Evolutionary conservation across 2,888 invertebrate genomes (phyloP).

Genomic region (Asteroscopus sphinx): DNA sequence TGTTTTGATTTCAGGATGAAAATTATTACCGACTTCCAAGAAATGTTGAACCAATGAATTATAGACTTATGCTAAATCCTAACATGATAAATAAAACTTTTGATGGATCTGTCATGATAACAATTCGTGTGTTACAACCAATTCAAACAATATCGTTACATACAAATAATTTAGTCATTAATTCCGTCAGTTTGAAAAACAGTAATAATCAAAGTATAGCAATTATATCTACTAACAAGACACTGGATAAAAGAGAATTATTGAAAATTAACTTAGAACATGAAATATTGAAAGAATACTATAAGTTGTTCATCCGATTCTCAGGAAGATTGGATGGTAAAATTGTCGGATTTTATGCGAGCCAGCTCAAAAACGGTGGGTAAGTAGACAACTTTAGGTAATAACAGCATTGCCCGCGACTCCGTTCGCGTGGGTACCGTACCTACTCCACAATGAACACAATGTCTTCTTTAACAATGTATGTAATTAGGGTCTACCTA

Average conservation of each 20-base stretch:
- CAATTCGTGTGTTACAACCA: constrained; percentile 76
- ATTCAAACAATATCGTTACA: constrained; percentile 90
- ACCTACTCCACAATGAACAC: too few relatives aligned
- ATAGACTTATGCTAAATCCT: constrained; percentile 92
- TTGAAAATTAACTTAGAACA: constrained; percentile 74
- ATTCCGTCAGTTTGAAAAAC: constrained; percentile 60
- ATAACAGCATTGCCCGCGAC: too few relatives aligned
- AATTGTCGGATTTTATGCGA: constrained; percentile 90
- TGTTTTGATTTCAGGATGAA: constrained; percentile 60
- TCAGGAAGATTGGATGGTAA: constrained; percentile 85
- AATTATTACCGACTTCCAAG: constrained; percentile 85
- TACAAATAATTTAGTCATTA: constrained; percentile 89
- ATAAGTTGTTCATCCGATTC: constrained; percentile 84
- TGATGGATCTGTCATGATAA: constrained; percentile 90
- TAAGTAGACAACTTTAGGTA: constrained; percentile 64
- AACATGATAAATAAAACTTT: constrained; percentile 88
- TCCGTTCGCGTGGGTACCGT: too few relatives aligned
- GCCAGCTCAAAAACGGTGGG: constrained; percentile 85
- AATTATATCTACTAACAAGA: constrained; percentile 15
- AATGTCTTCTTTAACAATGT: too few relatives aligned
- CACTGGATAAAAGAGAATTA: constrained; percentile 75
- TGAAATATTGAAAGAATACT: constrained; percentile 67
- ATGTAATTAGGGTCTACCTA: too few relatives aligned
- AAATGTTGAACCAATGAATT: constrained; percentile 90
- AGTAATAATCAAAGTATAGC: constrained; percentile 39